Base-by-base conservation (phyloP, 2,888 invertebrate species). In the Aromia moschata region DNA sequence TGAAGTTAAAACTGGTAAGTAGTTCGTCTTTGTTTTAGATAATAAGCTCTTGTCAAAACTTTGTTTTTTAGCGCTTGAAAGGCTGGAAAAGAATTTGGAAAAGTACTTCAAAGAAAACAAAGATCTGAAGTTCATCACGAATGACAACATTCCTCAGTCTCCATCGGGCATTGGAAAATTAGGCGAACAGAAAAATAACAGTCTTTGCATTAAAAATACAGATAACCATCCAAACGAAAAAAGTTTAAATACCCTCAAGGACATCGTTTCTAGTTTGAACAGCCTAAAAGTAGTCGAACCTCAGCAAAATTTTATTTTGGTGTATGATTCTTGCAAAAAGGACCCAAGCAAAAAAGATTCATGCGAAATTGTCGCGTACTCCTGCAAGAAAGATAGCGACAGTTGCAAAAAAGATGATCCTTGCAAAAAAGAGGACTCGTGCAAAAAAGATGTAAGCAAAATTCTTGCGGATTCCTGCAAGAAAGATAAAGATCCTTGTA, bases 1-100 rank as follows among this genome's bases (percentile, higher is more conserved):
- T 18, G 68, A 70, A 58, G 65, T 70, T 7, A 64, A 64, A 58
- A 47, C 54, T 47, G 68, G 70, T 69, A 53, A 33, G n/a, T 7
- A 10, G n/a, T 33, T n/a, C n/a, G n/a, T n/a, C n/a, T n/a, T n/a
- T n/a, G n/a, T n/a, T n/a, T n/a, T n/a, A n/a, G n/a, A n/a, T n/a
- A n/a, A 33, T 33, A 41, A 41, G 15, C 10, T 18, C 9, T 45
- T 16, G 16, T 43, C 7, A 25, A 25, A 3, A 25, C 7, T 25
- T 25, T 7, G 7, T 56, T 45, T 65, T 67, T 44, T 17, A 70
- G 70, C 67, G 30, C 30, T 70, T n/a, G 64, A 65, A 41, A 60
- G 66, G 9, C 54, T 70, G 58, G 67, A 70, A 45, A 58, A 54
- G 25, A 59, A 61, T 17, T 51, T 70, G 9, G 43, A 65, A 12